phyloP scores from a whole-genome alignment of 37 sponge, comb jelly and placozoan genomes.

The Crambe crambe region DNA sequence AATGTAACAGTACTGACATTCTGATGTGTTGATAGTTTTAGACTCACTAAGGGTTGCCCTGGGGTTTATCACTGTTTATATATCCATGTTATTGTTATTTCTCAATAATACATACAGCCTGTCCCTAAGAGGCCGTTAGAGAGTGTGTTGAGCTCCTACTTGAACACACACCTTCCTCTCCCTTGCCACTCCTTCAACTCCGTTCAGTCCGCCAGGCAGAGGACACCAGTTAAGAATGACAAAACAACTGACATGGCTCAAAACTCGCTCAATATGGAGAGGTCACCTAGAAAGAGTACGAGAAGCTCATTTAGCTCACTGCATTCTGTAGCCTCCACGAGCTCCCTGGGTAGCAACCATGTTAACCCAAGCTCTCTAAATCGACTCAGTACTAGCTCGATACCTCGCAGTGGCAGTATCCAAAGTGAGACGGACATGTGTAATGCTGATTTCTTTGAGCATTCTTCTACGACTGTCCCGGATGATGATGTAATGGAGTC shows the following conservation, averaged over 20 bases:
- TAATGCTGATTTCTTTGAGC: neutral
- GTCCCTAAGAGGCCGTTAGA: constrained; percentile 38
- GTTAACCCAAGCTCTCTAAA: neutral
- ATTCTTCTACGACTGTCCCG: neutral
- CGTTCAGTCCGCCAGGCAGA: neutral
- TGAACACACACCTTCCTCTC: constrained; percentile 53
- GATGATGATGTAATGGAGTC: neutral
- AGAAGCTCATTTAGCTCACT: neutral
- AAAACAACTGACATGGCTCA: neutral
- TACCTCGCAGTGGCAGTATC: no score
- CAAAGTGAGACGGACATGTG: neutral
- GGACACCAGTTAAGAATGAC: neutral
- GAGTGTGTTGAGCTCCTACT: constrained; percentile 44
- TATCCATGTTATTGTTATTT: no score
- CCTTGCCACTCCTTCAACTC: constrained; percentile 33
- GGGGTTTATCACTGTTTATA: no score
- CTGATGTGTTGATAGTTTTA: no score
- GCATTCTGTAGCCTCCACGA: neutral
- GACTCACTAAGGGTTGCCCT: no score
- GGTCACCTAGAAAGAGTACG: neutral
- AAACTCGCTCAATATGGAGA: neutral
- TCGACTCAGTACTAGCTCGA: no score
- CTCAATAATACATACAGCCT: no score
- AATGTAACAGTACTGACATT: no score
- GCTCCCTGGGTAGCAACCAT: neutral